A percentile compares a stretch with the other conserved stretches of the same genome.
These are phyloP conservation scores for Bufo gargarizans DNA, from an alignment of 2,113 vertebrate species.

Conservation along the genomic window DNA sequence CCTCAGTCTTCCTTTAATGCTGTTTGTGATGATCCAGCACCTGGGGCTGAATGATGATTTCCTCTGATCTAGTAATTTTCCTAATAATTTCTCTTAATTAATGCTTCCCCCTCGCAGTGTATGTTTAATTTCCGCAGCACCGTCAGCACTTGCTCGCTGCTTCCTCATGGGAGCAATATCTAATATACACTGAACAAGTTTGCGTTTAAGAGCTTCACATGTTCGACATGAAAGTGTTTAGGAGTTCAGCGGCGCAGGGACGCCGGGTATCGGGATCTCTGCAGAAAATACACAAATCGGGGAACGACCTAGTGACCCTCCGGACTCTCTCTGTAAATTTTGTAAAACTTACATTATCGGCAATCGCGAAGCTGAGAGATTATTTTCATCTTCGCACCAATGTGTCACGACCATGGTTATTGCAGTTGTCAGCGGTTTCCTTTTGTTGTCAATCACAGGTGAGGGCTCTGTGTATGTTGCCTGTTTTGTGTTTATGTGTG, in stretches of 20 bases:
- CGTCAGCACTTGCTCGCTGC: conserved; percentile 16
- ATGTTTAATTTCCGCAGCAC: conserved; percentile 34
- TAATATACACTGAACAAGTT: conserved; percentile 33
- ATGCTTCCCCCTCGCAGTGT: not conserved
- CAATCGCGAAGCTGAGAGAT: not conserved
- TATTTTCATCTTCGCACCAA: not conserved
- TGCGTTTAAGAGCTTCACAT: conserved; percentile 14
- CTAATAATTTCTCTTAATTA: conserved; percentile 39
- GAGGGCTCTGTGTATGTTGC: too few relatives aligned
- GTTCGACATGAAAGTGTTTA: conserved; percentile 36
- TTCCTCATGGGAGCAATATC: conserved; percentile 25
- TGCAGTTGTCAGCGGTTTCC: too few relatives aligned
- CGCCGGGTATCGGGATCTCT: not conserved
- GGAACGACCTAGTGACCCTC: not conserved
- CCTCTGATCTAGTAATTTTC: conserved; percentile 33
- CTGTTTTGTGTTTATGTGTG: too few relatives aligned
- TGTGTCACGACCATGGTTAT: too few relatives aligned
- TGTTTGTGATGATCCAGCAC: not conserved
- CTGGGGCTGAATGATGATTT: conserved; percentile 5
- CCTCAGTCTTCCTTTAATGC: not conserved
- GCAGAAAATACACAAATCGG: not conserved
- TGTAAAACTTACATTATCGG: not conserved
- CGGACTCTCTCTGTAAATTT: not conserved
- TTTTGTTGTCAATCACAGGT: too few relatives aligned
- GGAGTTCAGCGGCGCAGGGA: not conserved